Conservation (phyloP, 2,113 vertebrate species). For the Menura novaehollandiae region DNA sequence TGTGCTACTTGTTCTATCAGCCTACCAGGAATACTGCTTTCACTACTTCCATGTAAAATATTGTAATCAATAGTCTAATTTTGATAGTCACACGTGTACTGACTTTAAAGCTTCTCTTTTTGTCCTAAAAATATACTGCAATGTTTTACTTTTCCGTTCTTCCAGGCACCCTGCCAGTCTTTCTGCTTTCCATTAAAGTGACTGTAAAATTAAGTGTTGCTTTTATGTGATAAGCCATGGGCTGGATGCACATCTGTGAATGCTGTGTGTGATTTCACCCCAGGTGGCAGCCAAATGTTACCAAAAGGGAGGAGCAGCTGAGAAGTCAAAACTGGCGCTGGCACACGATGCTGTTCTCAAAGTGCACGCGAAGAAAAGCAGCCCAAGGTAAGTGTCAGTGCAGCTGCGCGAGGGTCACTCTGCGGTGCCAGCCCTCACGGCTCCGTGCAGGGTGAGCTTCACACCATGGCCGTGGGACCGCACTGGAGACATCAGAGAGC, state of each 20-base stretch:
- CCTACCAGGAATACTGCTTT: neutral
- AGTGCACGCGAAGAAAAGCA: constrained; percentile 74
- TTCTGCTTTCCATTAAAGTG: neutral
- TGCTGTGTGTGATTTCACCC: constrained; percentile 12
- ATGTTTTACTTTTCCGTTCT: neutral
- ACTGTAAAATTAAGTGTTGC: neutral
- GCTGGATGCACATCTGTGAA: neutral
- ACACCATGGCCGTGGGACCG: accelerated
- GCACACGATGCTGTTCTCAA: constrained; percentile 76
- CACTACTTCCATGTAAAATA: neutral
- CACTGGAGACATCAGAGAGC: accelerated
- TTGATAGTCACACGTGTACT: neutral
- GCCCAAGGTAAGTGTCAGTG: constrained; percentile 60
- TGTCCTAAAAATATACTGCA: neutral
- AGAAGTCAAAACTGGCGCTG: constrained; percentile 79
- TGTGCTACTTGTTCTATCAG: neutral
- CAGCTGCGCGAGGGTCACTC: accelerated
- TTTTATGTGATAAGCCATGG: neutral
- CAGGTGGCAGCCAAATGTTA: constrained; percentile 85
- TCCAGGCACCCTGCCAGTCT: neutral
- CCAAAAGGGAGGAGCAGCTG: constrained; percentile 77
- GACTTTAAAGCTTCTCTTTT: neutral
- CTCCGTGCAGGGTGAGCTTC: neutral
- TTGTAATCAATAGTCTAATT: neutral
- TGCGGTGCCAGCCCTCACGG: accelerated